phyloP scores from a whole-genome alignment of 2,888 invertebrate species.

The Malacosoma neustria region DNA sequence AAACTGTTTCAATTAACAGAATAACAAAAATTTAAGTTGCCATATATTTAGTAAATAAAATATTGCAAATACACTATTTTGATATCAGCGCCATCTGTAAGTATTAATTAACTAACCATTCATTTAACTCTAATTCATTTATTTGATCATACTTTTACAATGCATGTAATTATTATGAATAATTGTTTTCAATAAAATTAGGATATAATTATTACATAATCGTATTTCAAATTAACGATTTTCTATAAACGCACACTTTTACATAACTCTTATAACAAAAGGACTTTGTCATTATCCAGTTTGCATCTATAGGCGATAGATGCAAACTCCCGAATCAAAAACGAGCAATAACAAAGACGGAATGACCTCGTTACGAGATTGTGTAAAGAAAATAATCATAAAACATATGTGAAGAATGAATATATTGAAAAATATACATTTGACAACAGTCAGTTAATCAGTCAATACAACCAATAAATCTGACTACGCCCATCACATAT shows the following conservation, averaged over 20 bases:
- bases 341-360: background rate
- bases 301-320: too few species aligned
- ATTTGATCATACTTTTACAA: constrained; percentile 9
- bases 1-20: background rate
- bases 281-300: too few species aligned
- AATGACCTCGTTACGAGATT: too few species aligned
- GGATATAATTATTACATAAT: background rate
- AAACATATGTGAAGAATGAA: background rate
- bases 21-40: background rate
- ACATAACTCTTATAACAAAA: too few species aligned
- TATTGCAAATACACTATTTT: constrained; percentile 10
- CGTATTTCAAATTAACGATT: background rate
- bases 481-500: too few species aligned
- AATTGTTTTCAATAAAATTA: background rate
- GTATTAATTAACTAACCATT: constrained; percentile 22
- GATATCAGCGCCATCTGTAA: constrained; percentile 31
- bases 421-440: background rate
- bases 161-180: background rate
- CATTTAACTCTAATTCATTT: constrained; percentile 9
- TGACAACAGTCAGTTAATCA: background rate
- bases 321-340: too few species aligned
- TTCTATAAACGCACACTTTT: background rate
- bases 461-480: too few species aligned
- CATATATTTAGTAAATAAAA: background rate
- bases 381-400: too few species aligned